phyloP scores from a whole-genome alignment of 2,113 vertebrate genomes.

The Xiphophorus hellerii region DNA sequence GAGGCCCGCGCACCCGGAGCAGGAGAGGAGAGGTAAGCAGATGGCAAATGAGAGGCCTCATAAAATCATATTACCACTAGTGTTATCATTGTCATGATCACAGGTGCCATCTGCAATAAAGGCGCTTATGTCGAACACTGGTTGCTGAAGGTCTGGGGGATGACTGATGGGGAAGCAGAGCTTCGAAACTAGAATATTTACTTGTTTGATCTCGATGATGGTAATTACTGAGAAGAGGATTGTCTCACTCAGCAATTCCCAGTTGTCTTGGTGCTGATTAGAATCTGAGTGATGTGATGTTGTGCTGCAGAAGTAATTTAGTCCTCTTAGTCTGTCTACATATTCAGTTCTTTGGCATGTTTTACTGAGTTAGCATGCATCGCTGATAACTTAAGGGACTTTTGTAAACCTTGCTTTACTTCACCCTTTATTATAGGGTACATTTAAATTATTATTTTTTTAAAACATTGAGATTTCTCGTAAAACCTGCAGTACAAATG shows the following conservation, averaged over 20 bases:
- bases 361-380: no score
- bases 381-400: neutral
- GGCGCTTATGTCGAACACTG: constrained; percentile 58
- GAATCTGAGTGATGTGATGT: neutral
- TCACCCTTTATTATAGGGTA: neutral
- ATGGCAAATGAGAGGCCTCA: constrained; percentile 74
- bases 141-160: constrained; percentile 15
- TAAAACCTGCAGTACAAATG: no score
- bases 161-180: constrained; percentile 19
- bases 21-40: constrained; percentile 64
- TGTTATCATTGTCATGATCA: constrained; percentile 71
- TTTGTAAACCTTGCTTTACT: neutral
- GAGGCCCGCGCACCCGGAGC: constrained; percentile 53
- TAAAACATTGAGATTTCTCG: no score
- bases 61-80: constrained; percentile 75
- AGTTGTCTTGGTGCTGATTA: constrained; percentile 1
- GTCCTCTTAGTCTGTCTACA: neutral
- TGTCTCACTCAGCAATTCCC: constrained; percentile 18
- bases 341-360: neutral
- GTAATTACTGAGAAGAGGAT: constrained; percentile 20
- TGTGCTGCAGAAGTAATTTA: neutral
- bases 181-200: constrained; percentile 13
- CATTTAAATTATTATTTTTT: neutral
- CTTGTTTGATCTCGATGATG: constrained; percentile 42
- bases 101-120: constrained; percentile 61